These are phyloP conservation scores for Catagonus wagneri DNA, from an alignment of 2,113 vertebrate genomes.

Conservation along the genomic window DNA sequence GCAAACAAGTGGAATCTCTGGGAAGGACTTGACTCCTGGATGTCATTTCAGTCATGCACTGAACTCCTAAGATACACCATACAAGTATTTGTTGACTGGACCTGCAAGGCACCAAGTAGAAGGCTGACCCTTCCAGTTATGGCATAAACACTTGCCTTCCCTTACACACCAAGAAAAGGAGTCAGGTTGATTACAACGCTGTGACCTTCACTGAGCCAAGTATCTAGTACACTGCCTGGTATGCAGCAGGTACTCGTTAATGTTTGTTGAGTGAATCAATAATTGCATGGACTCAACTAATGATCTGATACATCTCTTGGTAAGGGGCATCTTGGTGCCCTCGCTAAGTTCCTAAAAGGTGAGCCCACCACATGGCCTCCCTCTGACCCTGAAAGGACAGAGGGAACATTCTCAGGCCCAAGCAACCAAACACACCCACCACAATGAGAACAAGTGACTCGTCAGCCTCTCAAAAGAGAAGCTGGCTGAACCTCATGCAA, in stretches of 20 bases:
- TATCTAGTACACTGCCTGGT: background rate
- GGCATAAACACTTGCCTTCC: background rate
- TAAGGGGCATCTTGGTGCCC: background rate
- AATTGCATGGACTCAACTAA: background rate
- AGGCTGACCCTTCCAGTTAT: background rate
- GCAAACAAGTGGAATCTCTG: background rate
- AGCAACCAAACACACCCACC: background rate
- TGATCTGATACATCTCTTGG: background rate
- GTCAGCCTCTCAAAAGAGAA: background rate
- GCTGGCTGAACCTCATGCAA: background rate
- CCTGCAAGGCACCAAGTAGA: background rate
- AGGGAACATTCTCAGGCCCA: background rate
- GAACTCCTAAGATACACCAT: background rate
- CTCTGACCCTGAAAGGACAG: background rate
- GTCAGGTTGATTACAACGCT: background rate
- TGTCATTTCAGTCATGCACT: background rate
- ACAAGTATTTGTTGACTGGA: background rate
- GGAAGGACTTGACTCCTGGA: background rate
- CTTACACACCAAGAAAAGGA: background rate
- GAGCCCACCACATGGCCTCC: background rate
- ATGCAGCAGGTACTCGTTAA: background rate
- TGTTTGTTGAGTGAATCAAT: background rate
- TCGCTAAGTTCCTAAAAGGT: background rate
- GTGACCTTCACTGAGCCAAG: background rate
- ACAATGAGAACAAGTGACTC: fast-evolving